Conservation (phyloP, 2,797 vertebrate genomes). For the Danio albolineatus region DNA sequence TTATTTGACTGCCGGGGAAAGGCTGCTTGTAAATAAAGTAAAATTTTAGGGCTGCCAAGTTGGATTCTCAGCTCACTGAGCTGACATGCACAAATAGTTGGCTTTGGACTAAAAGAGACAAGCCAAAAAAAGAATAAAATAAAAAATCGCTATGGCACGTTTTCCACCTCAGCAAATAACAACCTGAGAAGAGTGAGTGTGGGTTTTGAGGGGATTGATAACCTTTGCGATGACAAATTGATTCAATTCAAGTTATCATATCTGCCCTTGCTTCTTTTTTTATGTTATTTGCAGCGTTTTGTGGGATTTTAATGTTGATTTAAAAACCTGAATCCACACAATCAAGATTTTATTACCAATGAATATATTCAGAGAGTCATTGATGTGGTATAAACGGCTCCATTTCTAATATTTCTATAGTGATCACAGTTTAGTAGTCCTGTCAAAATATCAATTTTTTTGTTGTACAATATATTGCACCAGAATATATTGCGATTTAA, state of each 20-base stretch:
- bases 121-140: neutral
- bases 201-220: neutral
- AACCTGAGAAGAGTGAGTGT: neutral
- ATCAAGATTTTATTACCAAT: too few relatives aligned
- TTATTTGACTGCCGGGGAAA: slow-evolving; percentile 33
- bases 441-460: too few relatives aligned
- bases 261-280: neutral
- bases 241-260: neutral
- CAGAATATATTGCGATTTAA: too few relatives aligned
- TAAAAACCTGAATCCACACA: neutral
- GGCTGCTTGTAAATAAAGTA: slow-evolving; percentile 18
- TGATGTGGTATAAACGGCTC: neutral
- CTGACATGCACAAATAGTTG: slow-evolving; percentile 36
- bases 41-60: slow-evolving; percentile 31
- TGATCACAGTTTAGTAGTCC: neutral
- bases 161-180: neutral
- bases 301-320: neutral
- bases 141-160: neutral
- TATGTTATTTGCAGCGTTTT: too few relatives aligned
- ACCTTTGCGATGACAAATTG: neutral
- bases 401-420: neutral
- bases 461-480: too few relatives aligned
- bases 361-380: too few relatives aligned
- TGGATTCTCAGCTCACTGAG: slow-evolving; percentile 30
- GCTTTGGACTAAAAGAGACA: slow-evolving; percentile 13